Evolutionary conservation across 2,888 invertebrate genomes (phyloP), one percentile per base, ranked within the genome.

Genomic region (Pristionchus exspectatus): DNA sequence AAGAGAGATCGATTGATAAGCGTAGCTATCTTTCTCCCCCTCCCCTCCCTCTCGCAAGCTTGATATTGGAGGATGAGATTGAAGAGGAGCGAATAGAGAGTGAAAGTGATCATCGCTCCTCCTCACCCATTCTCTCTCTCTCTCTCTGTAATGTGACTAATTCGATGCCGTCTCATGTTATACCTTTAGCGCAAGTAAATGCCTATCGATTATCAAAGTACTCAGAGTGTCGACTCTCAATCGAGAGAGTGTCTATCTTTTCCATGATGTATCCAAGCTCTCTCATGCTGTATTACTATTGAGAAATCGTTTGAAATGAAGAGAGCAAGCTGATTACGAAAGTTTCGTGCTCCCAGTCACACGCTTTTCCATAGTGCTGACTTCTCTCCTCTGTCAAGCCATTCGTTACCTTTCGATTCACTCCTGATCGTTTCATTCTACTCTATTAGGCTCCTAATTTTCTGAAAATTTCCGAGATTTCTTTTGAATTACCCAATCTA

Each of bases 1-100:
- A 72, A 72, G 72, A 72, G n/a, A 44, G 50, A 81, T 81, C 81
- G 81, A 81, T 81, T 81, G 81, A 81, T 81, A 81, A 81, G 81
- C 54, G 38, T 24, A 30, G 66, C 66, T 27, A 24, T 63, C 63
- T 27, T 10, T 33, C 69, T 30, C 33, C 24, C 66, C 66, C 66
- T 24, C 33, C 38, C 33, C 38, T 24, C n/a, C 38, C 72, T 38
- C 74, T 81, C 50, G n/a, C 44, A 44, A 81, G 81, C 50, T 54
- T 81, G 44, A 81, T 81, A 81, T 54, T 54, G 50, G 84, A 59
- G 84, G 84, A 59, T 59, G 84, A 56, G 56, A 83, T 50, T 27
- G 54, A 16, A 56, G 59, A 59, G 84, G 59, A 56, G n/a, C 59
- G 56, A 33, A 59, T 30, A 33, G 9, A 59, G 59, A 85, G 84